Evolutionary conservation across 2,888 invertebrate genomes (phyloP), one percentile per base, ranked within the genome.

Genomic region (Halictus quadricinctus): DNA sequence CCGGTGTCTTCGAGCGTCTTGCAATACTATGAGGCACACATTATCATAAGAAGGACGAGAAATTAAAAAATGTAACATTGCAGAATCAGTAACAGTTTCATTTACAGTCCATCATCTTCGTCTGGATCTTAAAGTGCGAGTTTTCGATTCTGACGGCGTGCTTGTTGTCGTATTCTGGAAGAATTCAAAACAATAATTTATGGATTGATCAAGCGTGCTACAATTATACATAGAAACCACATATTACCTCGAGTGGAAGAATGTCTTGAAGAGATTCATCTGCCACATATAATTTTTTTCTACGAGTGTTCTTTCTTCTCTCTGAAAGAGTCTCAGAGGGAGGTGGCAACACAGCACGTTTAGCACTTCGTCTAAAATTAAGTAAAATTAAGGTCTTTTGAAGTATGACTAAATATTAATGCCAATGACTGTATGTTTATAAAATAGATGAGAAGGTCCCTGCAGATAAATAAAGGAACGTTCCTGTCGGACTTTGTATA

Each of bases 211-310:
- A 43, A 60, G 10, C 12, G n/a, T 15, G 54, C 2, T 21, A 43
- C 46, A 21, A 60, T 72, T 29, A 5, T 3, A 25, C 29, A n/a
- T 25, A 41, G 66, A 58, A 58, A 58, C 12, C n/a, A 58, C 58
- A n/a, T 12, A n/a, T 84, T 85, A 90, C 92, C 36, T 93, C 93
- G 4, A 80, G 18, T 48, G 83, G 87, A 21, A 92, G 93, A 7
- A 93, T 70, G 18, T 93, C 93, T 25, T 91, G 84, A 48, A 86
- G 88, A 5, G 89, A 86, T 12, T 93, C 93, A 29, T 93, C 91
- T 13, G 74, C 72, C 0, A 76, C n/a, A 41, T 88, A 93, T 48
- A 93, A 83, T 70, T 92, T 93, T 77, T 93, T 94, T 43, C 82
- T 92, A 64, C 93, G 91, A 2, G 87, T 85, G 58, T 48, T 84